Base-by-base conservation (phyloP, 2,113 vertebrate genomes). In the Zonotrichia leucophrys region DNA sequence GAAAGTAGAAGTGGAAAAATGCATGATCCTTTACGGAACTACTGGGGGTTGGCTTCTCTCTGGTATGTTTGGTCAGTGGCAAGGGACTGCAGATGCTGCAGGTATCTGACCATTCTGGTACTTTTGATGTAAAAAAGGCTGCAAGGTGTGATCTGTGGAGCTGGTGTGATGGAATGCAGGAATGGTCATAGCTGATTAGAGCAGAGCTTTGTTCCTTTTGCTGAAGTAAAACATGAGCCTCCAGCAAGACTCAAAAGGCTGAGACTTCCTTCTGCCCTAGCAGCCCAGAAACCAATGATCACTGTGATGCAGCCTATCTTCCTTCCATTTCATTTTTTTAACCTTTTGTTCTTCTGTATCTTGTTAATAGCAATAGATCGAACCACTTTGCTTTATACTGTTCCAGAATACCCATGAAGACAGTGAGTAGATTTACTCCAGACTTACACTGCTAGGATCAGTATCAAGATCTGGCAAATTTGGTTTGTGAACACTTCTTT, bases 181-280 rank as follows among this genome's bases (percentile, higher is more conserved):
- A 62, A 70, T 0, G 1, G 10, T 28, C 59, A 80, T 39, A 69
- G 5, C 3, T 14, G 15, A 19, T 25, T 13, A 58, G 22, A 80
- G 19, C 49, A 62, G 50, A 31, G 23, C 11, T 56, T 68, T 21
- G 11, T n/a, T 59, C 35, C 12, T 62, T 88, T 85, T 84, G 33
- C 56, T 78, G 28, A 58, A 24, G 27, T 13, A 15, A 85, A 88
- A 76, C 27, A 11, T 2, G 11, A 1, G 3, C 13, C 0, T 0
- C 33, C n/a, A n/a, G 16, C 15, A 75, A 55, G 41, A 41, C 27
- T 68, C 2, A 2, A 53, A 84, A 82, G 11, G 15, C 24, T 73
- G 37, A 20, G 49, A 15, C 7, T n/a, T 18, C 37, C 23, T 73
- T 50, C 73, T 83, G 11, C 42, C 15, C 33, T 52, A 37, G 15